phyloP scores from a whole-genome alignment of 2,797 vertebrate species.

The Telmatherina bonti region DNA sequence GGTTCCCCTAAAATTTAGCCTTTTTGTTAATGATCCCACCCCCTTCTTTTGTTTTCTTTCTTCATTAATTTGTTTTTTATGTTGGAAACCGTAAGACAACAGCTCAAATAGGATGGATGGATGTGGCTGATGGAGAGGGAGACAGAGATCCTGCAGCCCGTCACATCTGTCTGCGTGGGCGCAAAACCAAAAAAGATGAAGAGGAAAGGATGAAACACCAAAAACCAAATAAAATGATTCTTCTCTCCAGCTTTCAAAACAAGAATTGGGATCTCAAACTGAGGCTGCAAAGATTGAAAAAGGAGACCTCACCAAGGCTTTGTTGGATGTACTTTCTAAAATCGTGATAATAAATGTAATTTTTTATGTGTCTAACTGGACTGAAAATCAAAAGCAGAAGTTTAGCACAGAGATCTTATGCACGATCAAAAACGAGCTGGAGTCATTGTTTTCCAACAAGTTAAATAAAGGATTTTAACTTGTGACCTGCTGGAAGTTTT shows the following conservation, averaged over 20 bases:
- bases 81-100: constrained; percentile 28
- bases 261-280: constrained; percentile 22
- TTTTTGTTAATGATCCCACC: too few species aligned
- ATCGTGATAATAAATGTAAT: constrained; percentile 4
- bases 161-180: constrained; percentile 40
- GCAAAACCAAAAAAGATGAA: constrained; percentile 6
- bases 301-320: constrained; percentile 30
- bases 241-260: constrained; percentile 41
- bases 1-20: background rate
- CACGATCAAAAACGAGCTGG: constrained; percentile 24
- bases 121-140: constrained; percentile 18
- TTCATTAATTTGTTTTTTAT: constrained; percentile 27
- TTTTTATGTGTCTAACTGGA: constrained; percentile 16
- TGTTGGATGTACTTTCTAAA: background rate
- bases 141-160: constrained; percentile 26
- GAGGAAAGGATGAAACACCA: constrained; percentile 16
- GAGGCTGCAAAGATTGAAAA: constrained; percentile 15
- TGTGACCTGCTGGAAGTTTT: constrained; percentile 37
- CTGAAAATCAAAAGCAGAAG: constrained; percentile 44
- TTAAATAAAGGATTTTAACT: constrained; percentile 40
- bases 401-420: constrained; percentile 11
- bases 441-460: constrained; percentile 26
- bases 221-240: constrained; percentile 39
- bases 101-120: constrained; percentile 35
- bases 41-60: background rate